These are phyloP conservation scores for Tanytarsus gracilentus DNA, from an alignment of 2,888 invertebrate genomes.

Conservation along the genomic window DNA sequence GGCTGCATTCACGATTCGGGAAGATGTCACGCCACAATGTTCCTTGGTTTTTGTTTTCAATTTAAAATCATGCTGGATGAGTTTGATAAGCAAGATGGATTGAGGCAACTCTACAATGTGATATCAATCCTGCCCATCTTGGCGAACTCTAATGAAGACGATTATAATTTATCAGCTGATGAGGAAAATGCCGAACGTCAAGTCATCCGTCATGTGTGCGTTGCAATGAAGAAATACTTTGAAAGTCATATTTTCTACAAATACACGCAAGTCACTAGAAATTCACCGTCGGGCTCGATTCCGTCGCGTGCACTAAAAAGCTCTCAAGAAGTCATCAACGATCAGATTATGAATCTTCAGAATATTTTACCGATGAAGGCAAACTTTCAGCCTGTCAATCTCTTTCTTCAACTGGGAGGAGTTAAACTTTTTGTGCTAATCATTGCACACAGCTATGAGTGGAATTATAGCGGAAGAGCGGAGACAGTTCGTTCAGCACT, in stretches of 20 bases:
- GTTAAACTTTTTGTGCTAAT: slow-evolving; percentile 73
- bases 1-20: slow-evolving; percentile 97
- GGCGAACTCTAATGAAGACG: slow-evolving; percentile 60
- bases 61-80: slow-evolving; percentile 88
- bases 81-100: slow-evolving; percentile 86
- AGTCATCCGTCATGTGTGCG: slow-evolving; percentile 82
- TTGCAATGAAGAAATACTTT: slow-evolving; percentile 80
- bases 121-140: slow-evolving; percentile 79
- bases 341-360: slow-evolving; percentile 73
- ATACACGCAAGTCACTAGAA: slow-evolving; percentile 59
- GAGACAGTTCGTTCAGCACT: slow-evolving; percentile 74
- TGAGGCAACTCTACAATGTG: slow-evolving; percentile 88
- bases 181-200: slow-evolving; percentile 84
- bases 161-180: slow-evolving; percentile 62
- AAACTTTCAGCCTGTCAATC: slow-evolving; percentile 84
- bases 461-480: slow-evolving; percentile 63
- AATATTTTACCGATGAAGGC: slow-evolving; percentile 64
- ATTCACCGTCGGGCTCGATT: slow-evolving; percentile 40
- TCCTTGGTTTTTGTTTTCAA: slow-evolving; percentile 89
- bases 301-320: slow-evolving; percentile 54
- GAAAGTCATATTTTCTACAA: slow-evolving; percentile 80
- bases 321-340: slow-evolving; percentile 71
- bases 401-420: slow-evolving; percentile 74
- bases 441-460: slow-evolving; percentile 81
- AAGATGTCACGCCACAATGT: slow-evolving; percentile 97